These are phyloP conservation scores for Lysandra bellargus DNA, from an alignment of 2,888 invertebrate species.

Conservation along the genomic window DNA sequence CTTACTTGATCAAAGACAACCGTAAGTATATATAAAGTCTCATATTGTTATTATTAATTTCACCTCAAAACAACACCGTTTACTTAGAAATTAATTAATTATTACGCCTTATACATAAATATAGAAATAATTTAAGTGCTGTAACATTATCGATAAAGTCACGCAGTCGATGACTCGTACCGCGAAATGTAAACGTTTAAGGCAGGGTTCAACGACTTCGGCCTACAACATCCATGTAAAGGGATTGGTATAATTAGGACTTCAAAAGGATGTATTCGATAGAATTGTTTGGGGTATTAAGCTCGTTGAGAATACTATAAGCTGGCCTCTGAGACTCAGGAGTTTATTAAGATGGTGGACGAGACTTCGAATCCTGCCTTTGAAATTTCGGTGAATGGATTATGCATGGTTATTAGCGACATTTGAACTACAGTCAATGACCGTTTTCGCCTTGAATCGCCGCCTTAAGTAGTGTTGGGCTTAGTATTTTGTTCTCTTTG, in stretches of 20 bases:
- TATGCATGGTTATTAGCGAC: background rate
- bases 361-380: background rate
- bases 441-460: background rate
- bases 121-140: background rate
- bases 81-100: background rate
- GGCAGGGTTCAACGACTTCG: slow-evolving; percentile 39
- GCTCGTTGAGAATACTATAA: background rate
- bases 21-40: no score
- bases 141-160: slow-evolving; percentile 11
- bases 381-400: background rate
- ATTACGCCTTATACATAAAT: no score
- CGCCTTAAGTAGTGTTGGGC: background rate
- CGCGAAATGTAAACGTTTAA: slow-evolving; percentile 46
- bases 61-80: background rate
- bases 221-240: slow-evolving; percentile 9
- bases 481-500: background rate
- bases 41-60: background rate
- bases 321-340: background rate
- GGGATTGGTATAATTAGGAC: background rate
- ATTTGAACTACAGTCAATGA: background rate
- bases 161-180: slow-evolving; percentile 51
- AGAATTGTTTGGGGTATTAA: background rate
- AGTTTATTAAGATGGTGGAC: background rate
- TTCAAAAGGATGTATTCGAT: background rate
- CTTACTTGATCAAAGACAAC: no score